Conservation (phyloP, 1,140 invertebrate genomes). For the Drosophila nigromelanica region DNA sequence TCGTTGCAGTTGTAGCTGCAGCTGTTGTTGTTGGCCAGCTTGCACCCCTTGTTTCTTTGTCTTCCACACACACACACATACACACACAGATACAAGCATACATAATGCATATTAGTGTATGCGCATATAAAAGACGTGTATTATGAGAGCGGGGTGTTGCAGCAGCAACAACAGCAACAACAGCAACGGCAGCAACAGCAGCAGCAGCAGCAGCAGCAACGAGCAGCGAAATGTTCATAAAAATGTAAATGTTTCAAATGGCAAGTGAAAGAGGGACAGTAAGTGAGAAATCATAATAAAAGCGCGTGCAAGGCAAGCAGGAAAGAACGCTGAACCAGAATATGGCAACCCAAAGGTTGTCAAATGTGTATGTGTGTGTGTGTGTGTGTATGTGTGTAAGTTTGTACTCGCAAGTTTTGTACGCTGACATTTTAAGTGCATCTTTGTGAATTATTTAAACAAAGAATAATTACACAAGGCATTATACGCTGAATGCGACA, state of each 20-base stretch:
- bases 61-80: slow-evolving; percentile 12
- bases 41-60: slow-evolving; percentile 16
- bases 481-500: slow-evolving; percentile 69
- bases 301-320: slow-evolving; percentile 30
- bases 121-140: slow-evolving; percentile 79
- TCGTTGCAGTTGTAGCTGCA: slow-evolving; percentile 15
- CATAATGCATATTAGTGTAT: slow-evolving; percentile 76
- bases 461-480: slow-evolving; percentile 78
- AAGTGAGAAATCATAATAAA: slow-evolving; percentile 71
- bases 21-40: slow-evolving; percentile 45
- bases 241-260: slow-evolving; percentile 79
- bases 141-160: slow-evolving; percentile 53
- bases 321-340: slow-evolving; percentile 23
- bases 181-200: slow-evolving; percentile 13
- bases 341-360: slow-evolving; percentile 53
- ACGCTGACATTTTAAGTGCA: slow-evolving; percentile 80
- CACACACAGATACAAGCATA: slow-evolving; percentile 27
- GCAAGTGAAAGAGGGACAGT: slow-evolving; percentile 37
- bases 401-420: slow-evolving; percentile 57
- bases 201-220: slow-evolving; percentile 17
- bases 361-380: slow-evolving; percentile 31
- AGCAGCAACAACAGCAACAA: slow-evolving; percentile 11
- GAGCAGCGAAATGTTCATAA: slow-evolving; percentile 74
- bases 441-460: slow-evolving; percentile 79
- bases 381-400: slow-evolving; percentile 38